These are phyloP conservation scores for Mugil cephalus DNA, from an alignment of 2,113 vertebrate species.

Conservation along the genomic window DNA sequence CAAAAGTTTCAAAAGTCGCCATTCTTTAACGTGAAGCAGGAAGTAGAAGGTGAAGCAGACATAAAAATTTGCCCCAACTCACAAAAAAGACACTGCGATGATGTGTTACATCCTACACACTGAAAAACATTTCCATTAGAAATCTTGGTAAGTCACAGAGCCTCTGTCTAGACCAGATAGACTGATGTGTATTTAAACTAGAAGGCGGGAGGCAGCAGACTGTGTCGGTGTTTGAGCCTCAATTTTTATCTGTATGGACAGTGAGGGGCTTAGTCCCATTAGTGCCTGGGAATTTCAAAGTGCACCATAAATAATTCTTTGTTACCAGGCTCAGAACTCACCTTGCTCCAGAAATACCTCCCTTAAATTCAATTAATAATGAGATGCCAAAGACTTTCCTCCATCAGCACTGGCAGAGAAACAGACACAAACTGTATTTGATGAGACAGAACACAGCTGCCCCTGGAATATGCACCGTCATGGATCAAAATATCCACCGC, in stretches of 20 bases:
- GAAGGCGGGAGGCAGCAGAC: background rate
- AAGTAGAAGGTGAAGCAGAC: too few relatives aligned
- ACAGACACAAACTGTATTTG: conserved; percentile 34
- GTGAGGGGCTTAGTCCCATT: conserved; percentile 63
- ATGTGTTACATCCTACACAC: background rate
- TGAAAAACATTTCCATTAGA: background rate
- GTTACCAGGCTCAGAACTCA: conserved; percentile 54
- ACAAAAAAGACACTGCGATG: too few relatives aligned
- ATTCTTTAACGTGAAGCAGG: too few relatives aligned
- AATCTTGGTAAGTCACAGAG: background rate
- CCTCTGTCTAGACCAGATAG: background rate
- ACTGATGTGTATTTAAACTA: conserved; percentile 39
- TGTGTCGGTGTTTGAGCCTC: conserved; percentile 9
- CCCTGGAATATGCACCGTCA: conserved; percentile 53
- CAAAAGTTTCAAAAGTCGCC: too few relatives aligned
- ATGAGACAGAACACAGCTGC: conserved; percentile 25
- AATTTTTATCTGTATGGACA: conserved; percentile 50
- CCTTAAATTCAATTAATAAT: conserved; percentile 77
- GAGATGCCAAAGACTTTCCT: conserved; percentile 48
- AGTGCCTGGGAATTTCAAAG: conserved; percentile 52
- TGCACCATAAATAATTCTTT: conserved; percentile 72
- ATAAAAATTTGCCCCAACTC: too few relatives aligned
- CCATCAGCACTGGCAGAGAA: conserved; percentile 31
- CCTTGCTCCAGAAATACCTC: conserved; percentile 69
- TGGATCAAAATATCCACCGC: conserved; percentile 60